A percentile compares a stretch with the other conserved stretches of the same genome.
Evolutionary conservation across 2,797 vertebrate species (phyloP).

Genomic region (Nothura maculosa): DNA sequence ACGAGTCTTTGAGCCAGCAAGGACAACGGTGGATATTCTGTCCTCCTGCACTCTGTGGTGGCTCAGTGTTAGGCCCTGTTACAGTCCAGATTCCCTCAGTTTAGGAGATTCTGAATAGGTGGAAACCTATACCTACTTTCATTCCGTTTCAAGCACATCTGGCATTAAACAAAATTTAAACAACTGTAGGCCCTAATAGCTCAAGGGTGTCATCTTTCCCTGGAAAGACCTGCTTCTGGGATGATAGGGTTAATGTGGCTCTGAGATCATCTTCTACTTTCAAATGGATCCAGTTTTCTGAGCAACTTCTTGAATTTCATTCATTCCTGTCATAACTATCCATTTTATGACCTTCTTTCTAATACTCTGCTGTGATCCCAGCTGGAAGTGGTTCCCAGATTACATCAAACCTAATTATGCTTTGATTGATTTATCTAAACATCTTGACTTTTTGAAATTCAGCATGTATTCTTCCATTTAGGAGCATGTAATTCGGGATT

Average conservation of each 20-base stretch:
- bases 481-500: neutral
- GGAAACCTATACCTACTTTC: neutral
- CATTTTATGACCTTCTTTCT: neutral
- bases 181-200: neutral
- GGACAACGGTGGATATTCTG: neutral
- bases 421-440: constrained; percentile 19
- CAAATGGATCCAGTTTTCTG: neutral
- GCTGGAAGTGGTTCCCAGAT: neutral
- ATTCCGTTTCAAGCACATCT: neutral
- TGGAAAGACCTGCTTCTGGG: neutral
- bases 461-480: neutral
- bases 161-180: neutral
- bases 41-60: neutral
- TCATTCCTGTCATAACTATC: neutral
- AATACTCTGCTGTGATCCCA: neutral
- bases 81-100: neutral
- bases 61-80: neutral
- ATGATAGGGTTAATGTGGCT: neutral
- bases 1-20: neutral
- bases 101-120: neutral
- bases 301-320: neutral
- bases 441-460: neutral
- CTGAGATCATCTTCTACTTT: neutral
- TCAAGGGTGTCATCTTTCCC: neutral
- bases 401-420: neutral